Evolutionary conservation across 2,888 invertebrate species (phyloP).

Genomic region (Tuta absoluta): DNA sequence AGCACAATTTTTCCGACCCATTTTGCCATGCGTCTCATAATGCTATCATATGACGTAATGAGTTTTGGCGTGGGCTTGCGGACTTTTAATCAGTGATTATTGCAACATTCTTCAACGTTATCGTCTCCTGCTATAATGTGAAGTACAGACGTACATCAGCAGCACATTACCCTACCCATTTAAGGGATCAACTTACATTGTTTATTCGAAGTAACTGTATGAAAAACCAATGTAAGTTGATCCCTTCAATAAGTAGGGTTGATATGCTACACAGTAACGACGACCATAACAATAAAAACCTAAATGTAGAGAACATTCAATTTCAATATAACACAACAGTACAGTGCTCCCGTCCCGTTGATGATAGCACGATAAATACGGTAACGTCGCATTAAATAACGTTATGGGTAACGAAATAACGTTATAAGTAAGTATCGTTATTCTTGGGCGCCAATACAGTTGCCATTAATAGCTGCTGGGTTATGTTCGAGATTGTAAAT

Average conservation of each 20-base stretch:
- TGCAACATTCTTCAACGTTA: neutral
- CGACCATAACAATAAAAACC: slow-evolving; percentile 14
- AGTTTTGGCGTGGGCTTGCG: too few species aligned
- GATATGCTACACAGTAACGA: too few species aligned
- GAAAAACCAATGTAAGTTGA: too few species aligned
- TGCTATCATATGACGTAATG: too few species aligned
- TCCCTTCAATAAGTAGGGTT: too few species aligned
- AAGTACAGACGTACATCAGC: too few species aligned
- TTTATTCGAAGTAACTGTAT: too few species aligned
- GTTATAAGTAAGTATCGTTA: slow-evolving; percentile 41
- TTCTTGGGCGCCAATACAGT: neutral
- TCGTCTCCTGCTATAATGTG: neutral
- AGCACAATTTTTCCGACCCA: too few species aligned
- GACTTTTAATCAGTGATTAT: too few species aligned
- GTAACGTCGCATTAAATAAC: slow-evolving; percentile 49
- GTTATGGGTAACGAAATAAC: slow-evolving; percentile 62
- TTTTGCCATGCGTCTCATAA: too few species aligned
- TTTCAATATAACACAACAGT: slow-evolving; percentile 19
- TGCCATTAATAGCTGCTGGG: slow-evolving; percentile 9
- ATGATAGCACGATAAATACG: slow-evolving; percentile 50
- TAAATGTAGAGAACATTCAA: slow-evolving; percentile 18
- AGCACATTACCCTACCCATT: too few species aligned
- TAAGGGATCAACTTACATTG: too few species aligned
- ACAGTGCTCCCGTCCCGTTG: slow-evolving; percentile 37
- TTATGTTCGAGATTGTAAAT: slow-evolving; percentile 18